Evolutionary conservation across 1,140 invertebrate species (phyloP).

Genomic region (Geopemphigus sp.): DNA sequence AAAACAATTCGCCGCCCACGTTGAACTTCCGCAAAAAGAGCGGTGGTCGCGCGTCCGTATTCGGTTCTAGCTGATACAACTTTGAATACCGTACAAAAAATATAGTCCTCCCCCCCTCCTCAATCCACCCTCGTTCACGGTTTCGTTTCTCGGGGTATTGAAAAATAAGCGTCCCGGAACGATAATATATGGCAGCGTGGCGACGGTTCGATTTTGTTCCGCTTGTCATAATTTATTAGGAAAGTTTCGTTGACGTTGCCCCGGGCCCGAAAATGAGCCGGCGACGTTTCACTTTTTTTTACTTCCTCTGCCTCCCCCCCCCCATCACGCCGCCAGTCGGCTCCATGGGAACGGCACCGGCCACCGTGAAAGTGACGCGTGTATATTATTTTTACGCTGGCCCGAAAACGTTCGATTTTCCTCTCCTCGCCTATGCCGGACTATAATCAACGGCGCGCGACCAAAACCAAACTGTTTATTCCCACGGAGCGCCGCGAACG

Average conservation of each 20-base stretch:
- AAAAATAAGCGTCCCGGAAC: conserved; percentile 27
- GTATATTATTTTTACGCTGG: not conserved
- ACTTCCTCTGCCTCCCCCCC: not conserved
- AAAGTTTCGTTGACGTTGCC: conserved; percentile 22
- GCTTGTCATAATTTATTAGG: conserved; percentile 40
- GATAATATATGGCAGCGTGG: conserved; percentile 9
- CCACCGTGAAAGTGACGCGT: no score
- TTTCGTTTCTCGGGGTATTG: conserved; percentile 20
- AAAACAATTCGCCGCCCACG: not conserved
- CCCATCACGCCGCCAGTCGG: no score
- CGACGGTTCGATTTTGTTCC: conserved; percentile 18
- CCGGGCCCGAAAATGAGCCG: not conserved
- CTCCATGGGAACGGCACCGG: not conserved
- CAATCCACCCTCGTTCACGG: not conserved
- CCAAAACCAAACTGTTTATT: no score
- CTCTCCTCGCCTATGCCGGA: no score
- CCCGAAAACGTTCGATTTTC: not conserved
- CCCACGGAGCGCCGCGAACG: no score
- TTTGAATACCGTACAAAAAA: conserved; percentile 9
- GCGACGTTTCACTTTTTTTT: not conserved
- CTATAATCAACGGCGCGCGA: no score
- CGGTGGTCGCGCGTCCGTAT: not conserved
- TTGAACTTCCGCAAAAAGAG: conserved; percentile 4
- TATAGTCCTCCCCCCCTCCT: no score
- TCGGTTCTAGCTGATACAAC: conserved; percentile 14